Evolutionary conservation across 2,888 invertebrate species (phyloP).

Genomic region (Andrena bicolor): DNA sequence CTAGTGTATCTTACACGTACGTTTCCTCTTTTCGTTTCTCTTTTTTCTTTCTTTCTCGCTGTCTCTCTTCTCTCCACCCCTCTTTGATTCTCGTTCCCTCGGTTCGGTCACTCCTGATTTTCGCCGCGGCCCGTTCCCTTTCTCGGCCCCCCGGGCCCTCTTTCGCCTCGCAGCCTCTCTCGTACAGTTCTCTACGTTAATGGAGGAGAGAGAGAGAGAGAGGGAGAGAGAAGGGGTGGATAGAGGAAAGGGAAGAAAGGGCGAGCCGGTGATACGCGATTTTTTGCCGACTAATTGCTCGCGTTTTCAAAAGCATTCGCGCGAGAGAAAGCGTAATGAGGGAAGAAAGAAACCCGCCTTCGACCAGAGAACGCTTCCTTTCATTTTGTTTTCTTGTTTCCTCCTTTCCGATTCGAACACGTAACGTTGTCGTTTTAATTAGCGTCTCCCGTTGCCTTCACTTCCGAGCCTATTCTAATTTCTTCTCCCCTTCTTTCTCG

Average conservation of each 20-base stretch:
- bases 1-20: constrained; percentile 60
- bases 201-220: not conserved
- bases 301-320: constrained; percentile 33
- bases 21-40: constrained; percentile 31
- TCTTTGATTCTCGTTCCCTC: not conserved
- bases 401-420: constrained; percentile 6
- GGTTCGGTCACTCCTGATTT: constrained; percentile 12
- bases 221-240: no score
- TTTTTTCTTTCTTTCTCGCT: not conserved
- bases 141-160: not conserved
- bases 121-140: constrained; percentile 5
- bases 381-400: constrained; percentile 30
- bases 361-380: constrained; percentile 37
- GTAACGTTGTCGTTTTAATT: constrained; percentile 43
- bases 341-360: constrained; percentile 27
- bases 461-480: constrained; percentile 1
- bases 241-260: constrained; percentile 4
- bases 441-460: constrained; percentile 11
- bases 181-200: not conserved
- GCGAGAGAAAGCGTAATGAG: constrained; percentile 30
- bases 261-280: constrained; percentile 25
- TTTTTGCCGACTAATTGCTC: constrained; percentile 46
- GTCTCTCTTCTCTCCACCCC: not conserved
- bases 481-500: not conserved
- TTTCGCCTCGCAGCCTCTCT: not conserved